These are phyloP conservation scores for Tor tambroides DNA, from an alignment of 2,113 vertebrate genomes.

Conservation along the genomic window DNA sequence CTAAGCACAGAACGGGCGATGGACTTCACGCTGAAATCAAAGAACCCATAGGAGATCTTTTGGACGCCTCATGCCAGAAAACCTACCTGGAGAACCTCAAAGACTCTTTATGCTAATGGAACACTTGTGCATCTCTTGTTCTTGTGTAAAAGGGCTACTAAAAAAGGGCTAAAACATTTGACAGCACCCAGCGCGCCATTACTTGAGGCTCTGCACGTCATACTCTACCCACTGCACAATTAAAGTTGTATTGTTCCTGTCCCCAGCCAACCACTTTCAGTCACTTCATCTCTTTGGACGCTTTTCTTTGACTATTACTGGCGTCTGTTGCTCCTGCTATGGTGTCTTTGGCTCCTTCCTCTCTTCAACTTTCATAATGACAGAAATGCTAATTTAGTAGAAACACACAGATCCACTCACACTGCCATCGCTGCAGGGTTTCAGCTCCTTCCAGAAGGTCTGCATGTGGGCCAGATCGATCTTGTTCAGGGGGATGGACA, in stretches of 20 bases:
- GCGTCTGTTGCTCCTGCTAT: conserved; percentile 13
- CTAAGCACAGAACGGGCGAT: neutral
- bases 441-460: conserved; percentile 99
- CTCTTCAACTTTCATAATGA: neutral
- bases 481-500: conserved; percentile 96
- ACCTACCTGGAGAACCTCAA: neutral
- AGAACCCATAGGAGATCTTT: neutral
- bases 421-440: conserved; percentile 98
- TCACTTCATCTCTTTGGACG: conserved; percentile 62
- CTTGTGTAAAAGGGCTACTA: conserved; percentile 3
- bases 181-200: conserved; percentile 23
- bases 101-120: neutral
- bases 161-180: neutral
- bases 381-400: neutral
- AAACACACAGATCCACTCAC: conserved; percentile 77
- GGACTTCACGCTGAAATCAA: neutral
- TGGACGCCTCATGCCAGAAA: neutral
- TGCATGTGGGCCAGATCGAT: conserved; percentile 98
- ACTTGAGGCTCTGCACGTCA: conserved; percentile 21
- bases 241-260: conserved; percentile 34
- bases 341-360: conserved; percentile 26
- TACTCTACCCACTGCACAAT: conserved; percentile 31
- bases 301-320: conserved; percentile 54
- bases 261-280: conserved; percentile 52
- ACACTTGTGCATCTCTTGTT: conserved; percentile 2